Base-by-base conservation (phyloP, 2,797 vertebrate species). In the Pempheris klunzingeri region DNA sequence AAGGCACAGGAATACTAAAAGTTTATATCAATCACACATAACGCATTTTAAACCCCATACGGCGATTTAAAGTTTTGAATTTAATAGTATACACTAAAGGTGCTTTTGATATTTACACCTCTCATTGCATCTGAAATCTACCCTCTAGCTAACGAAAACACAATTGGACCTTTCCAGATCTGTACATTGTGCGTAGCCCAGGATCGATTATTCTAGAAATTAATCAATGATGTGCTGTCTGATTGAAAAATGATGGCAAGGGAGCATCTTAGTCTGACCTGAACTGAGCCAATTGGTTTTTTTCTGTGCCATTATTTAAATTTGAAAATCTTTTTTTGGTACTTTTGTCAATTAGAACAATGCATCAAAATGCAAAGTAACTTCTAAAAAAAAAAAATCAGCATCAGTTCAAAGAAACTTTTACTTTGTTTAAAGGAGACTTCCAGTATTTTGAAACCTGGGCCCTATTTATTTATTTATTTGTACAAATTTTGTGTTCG, bases 1-100 rank as follows among this genome's bases (percentile, higher is more conserved):
- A 95, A 96, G 95, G 94, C 94, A 95, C 94, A 94, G 94, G 92
- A 94, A 94, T 92, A 93, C 91, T 94, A 93, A 91, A 93, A 90
- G 88, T 92, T 92, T 89, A 91, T 89, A 91, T 81, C 85, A 90
- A 86, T 89, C 88, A 92, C 86, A 93, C 84, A 81, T 78, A 91
- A 88, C 88, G 91, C 84, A 85, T 90, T 86, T 90, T 88, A 85
- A 88, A 90, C 79, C 83, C 89, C 81, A 86, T 88, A 85, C 63
- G 78, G 86, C 69, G 78, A 89, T 87, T 92, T 89, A 87, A 87
- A 84, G 77, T 87, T 87, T 84, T 69, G 30, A 89, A 85, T 90
- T 86, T 87, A 84, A 92, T 87, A 89, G 76, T 86, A 80, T 85
- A 91, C 66, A 81, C 71, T 86, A 88, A n/a, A 90, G 89, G 90